phyloP scores from a whole-genome alignment of 1,140 invertebrate species.

The Drosophila sp. region DNA sequence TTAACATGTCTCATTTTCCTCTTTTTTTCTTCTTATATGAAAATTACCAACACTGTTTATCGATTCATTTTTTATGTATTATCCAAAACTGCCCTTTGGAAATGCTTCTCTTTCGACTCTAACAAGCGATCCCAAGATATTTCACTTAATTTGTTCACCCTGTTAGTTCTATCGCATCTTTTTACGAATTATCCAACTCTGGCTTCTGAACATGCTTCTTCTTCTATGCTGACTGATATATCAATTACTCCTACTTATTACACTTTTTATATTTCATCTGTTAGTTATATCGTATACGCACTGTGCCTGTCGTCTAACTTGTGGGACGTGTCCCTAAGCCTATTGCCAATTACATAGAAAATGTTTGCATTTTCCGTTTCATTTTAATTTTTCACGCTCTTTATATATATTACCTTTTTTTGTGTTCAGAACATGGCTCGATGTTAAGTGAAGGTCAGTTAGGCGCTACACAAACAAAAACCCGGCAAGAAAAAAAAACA shows the following conservation, averaged over 20 bases:
- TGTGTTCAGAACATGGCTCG: conserved; percentile 38
- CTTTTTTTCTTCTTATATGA: too few species aligned
- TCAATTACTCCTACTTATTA: too few species aligned
- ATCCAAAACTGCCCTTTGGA: too few species aligned
- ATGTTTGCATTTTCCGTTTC: conserved; percentile 50
- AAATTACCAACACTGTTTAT: too few species aligned
- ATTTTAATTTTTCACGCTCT: conserved; percentile 17
- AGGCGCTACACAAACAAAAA: not conserved
- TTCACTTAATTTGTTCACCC: too few species aligned
- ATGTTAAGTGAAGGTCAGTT: conserved; percentile 64
- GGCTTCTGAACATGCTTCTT: too few species aligned
- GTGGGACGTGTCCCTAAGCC: conserved; percentile 41
- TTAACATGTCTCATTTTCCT: too few species aligned
- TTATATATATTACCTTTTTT: conserved; percentile 6
- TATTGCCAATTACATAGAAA: conserved; percentile 62
- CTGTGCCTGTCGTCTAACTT: conserved; percentile 43
- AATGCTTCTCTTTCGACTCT: too few species aligned
- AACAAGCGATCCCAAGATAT: too few species aligned
- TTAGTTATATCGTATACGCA: conserved; percentile 15
- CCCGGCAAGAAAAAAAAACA: conserved; percentile 11
- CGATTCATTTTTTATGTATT: too few species aligned
- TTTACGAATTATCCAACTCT: too few species aligned
- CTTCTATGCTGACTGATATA: not conserved
- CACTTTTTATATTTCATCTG: conserved; percentile 14
- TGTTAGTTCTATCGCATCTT: too few species aligned